Evolutionary conservation across 2,113 vertebrate species (phyloP).

Genomic region (Rhinolophus ferrumequinum): DNA sequence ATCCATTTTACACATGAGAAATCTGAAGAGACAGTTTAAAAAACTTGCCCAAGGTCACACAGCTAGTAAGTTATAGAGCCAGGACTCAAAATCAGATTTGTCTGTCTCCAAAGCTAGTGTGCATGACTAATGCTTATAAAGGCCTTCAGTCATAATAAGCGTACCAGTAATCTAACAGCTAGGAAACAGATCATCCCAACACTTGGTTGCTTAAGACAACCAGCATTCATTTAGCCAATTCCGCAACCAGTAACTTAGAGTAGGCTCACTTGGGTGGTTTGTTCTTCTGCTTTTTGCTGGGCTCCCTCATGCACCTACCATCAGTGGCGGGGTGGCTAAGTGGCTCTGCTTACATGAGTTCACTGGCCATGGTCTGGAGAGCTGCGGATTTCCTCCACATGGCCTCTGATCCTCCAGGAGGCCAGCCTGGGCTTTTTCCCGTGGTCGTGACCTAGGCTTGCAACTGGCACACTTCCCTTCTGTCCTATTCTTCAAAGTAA

Average conservation of each 20-base stretch:
- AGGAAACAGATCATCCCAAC: background rate
- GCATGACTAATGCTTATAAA: background rate
- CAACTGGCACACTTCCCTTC: background rate
- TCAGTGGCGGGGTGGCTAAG: background rate
- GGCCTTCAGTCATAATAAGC: background rate
- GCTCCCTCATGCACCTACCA: background rate
- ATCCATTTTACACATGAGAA: background rate
- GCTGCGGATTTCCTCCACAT: accelerated
- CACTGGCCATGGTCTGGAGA: no score
- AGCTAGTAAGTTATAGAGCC: background rate
- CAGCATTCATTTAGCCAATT: background rate
- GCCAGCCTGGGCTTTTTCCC: background rate
- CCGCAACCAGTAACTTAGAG: background rate
- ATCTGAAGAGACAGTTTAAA: background rate
- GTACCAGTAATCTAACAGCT: background rate
- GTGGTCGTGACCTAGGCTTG: background rate
- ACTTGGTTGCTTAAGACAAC: background rate
- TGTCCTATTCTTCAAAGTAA: background rate
- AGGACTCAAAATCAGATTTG: background rate
- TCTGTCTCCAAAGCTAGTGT: background rate
- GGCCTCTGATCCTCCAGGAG: background rate
- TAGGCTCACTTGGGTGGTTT: background rate
- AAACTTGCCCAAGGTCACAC: background rate
- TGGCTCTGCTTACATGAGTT: background rate
- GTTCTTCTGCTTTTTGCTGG: background rate